Base-by-base conservation (phyloP, 2,888 invertebrate species). In the Iphiclides podalirius region DNA sequence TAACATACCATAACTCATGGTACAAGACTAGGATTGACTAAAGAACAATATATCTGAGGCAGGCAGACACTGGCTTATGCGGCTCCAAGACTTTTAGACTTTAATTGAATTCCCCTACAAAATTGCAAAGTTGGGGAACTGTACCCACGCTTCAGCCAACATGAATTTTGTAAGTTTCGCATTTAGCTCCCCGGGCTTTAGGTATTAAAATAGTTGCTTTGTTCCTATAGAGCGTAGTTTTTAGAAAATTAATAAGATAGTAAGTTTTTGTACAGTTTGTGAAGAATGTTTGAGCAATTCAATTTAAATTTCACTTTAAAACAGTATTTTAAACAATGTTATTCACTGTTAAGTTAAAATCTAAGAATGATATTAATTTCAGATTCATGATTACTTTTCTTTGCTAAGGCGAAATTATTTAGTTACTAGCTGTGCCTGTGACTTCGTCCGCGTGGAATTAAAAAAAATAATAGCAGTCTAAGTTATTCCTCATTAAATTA, bases 81-180 rank as follows among this genome's bases (percentile, higher is more conserved):
- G 31, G 31, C 11, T 12, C 31, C 31, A 12, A 31, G 31, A 31
- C 31, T 31, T 31, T 58, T 52, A 49, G 13, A 47, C 53, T 59
- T 55, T 48, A 60, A 60, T 59, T 53, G 60, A 63, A 63, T 62
- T 61, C 59, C 47, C 39, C 13, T 14, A 14, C 41, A 35, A 41
- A 41, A 42, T 47, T 47, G 41, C 31, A 41, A 47, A 47, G 41
- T 47, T 47, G 17, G 13, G 31, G 37, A 45, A 37, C 26, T 37
- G 37, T 12, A 37, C 37, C 23, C 31, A 45, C 31, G 45, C 45
- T 13, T 28, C 40, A 20, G 26, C 31, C 34, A 4, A 20, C 13
- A 23, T 43, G 36, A 35, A 26, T 34, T 39, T 17, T 39, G 28
- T 47, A 12, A 39, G 16, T 38, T 28, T 38, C 17, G 47, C 39